Conservation (phyloP, 2,113 vertebrate species). For the Gorsachius goisagi region DNA sequence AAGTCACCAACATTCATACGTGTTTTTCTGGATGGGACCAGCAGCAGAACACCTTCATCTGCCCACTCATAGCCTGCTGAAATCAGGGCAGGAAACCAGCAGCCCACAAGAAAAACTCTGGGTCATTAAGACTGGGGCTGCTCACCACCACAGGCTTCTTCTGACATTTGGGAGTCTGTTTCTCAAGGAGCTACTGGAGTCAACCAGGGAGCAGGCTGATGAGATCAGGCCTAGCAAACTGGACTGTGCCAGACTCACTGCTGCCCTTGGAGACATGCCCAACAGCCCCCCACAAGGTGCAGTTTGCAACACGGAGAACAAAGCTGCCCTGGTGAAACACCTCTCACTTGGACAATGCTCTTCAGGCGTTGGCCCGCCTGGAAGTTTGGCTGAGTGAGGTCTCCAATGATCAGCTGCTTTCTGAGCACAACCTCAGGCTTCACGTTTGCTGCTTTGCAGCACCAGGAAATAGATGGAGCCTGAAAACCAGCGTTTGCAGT, state of each 20-base stretch:
- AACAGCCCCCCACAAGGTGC: accelerated
- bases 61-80: not conserved
- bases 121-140: not conserved
- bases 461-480: not conserved
- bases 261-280: not conserved
- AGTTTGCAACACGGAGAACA: not conserved
- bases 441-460: not conserved
- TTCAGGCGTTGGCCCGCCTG: not conserved
- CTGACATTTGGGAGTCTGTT: not conserved
- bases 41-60: not conserved
- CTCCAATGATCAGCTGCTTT: not conserved
- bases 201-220: not conserved
- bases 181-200: not conserved
- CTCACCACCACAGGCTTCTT: not conserved
- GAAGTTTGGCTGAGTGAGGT: not conserved
- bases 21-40: not conserved
- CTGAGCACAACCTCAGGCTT: not conserved
- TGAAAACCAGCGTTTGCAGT: not conserved
- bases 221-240: not conserved
- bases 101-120: not conserved
- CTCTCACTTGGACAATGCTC: not conserved
- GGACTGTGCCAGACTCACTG: not conserved
- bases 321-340: not conserved
- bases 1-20: not conserved
- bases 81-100: not conserved